These are phyloP conservation scores for Trachelus tabidus DNA, from an alignment of 2,888 invertebrate species.

Conservation along the genomic window DNA sequence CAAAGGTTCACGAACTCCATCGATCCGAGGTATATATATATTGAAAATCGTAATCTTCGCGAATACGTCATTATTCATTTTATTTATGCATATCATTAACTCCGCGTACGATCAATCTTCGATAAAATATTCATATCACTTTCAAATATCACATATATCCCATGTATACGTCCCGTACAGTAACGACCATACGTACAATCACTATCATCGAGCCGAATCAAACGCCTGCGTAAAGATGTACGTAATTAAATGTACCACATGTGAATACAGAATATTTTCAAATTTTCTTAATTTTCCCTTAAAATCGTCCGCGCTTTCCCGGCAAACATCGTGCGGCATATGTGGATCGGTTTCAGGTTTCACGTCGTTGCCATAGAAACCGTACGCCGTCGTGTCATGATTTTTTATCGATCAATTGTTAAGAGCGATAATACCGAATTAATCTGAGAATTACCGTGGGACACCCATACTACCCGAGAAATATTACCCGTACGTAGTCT, in stretches of 20 bases:
- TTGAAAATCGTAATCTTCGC: background rate
- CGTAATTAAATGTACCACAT: background rate
- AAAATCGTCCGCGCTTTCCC: slow-evolving; percentile 33
- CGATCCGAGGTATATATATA: background rate
- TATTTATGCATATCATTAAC: background rate
- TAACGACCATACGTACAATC: background rate
- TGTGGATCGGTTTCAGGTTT: slow-evolving; percentile 37
- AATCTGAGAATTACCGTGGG: background rate
- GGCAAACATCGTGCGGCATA: slow-evolving; percentile 7
- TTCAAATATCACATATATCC: background rate
- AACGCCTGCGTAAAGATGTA: background rate
- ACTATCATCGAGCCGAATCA: background rate
- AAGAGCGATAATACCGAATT: background rate
- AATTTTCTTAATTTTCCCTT: background rate
- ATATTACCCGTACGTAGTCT: background rate
- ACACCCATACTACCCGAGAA: background rate
- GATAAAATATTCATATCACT: background rate
- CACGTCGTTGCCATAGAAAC: slow-evolving; percentile 26
- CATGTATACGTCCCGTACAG: background rate
- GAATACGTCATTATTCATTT: background rate
- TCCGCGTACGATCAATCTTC: background rate
- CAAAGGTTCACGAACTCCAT: background rate
- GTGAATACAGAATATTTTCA: background rate
- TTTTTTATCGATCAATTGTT: background rate
- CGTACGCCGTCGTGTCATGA: slow-evolving; percentile 13